phyloP scores from a whole-genome alignment of 2,888 invertebrate genomes.

The Dryococelus australis region DNA sequence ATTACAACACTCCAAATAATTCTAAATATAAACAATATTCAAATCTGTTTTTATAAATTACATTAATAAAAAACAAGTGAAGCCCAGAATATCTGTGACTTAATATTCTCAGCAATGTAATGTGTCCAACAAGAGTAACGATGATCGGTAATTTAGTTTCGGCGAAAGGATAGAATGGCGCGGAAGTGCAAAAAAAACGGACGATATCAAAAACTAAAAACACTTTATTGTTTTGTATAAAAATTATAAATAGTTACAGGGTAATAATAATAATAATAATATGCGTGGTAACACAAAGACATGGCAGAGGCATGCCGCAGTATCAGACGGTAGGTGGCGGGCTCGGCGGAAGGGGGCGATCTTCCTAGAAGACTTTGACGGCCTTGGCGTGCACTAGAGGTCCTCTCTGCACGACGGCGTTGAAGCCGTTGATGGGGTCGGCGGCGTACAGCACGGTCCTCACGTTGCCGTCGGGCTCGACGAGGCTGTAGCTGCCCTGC shows the following conservation, averaged over 20 bases:
- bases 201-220: not conserved
- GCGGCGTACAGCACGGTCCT: conserved; percentile 49
- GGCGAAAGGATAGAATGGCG: not conserved
- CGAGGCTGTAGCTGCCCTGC: conserved; percentile 43
- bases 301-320: not conserved
- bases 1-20: too few species aligned
- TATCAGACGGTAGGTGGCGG: not conserved
- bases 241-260: conserved; percentile 11
- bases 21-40: too few species aligned
- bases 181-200: not conserved
- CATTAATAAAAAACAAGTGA: too few species aligned
- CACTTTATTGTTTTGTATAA: not conserved
- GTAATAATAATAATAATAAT: not conserved
- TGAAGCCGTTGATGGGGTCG: conserved; percentile 53
- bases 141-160: not conserved
- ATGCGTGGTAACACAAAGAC: not conserved
- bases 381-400: conserved; percentile 44
- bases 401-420: conserved; percentile 52
- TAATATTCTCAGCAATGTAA: too few species aligned
- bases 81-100: too few species aligned
- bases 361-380: conserved; percentile 29
- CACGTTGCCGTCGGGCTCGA: conserved; percentile 41
- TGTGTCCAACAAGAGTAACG: too few species aligned
- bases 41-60: too few species aligned
- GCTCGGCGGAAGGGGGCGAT: not conserved